phyloP scores from a whole-genome alignment of 2,888 invertebrate species.

The Trachelus troglodyta region DNA sequence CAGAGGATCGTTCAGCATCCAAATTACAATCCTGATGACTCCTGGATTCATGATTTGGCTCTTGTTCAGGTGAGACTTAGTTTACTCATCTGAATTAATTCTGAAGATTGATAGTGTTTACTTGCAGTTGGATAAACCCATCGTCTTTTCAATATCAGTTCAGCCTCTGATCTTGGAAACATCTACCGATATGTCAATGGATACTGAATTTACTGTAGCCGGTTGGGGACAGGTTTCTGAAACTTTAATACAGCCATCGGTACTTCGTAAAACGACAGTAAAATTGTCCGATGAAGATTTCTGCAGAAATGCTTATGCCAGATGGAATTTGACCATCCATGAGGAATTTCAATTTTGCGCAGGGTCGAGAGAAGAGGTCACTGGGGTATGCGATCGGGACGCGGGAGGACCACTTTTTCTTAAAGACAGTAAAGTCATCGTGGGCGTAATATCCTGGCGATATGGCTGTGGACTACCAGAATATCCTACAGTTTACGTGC shows the following conservation, averaged over 20 bases:
- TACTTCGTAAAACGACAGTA: slow-evolving; percentile 7
- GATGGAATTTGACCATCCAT: slow-evolving; percentile 9
- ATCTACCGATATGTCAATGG: background rate
- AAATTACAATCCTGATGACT: slow-evolving; percentile 5
- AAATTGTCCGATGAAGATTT: background rate
- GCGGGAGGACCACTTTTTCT: slow-evolving; percentile 11
- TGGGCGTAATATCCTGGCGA: background rate
- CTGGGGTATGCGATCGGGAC: slow-evolving; percentile 13
- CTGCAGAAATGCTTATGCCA: slow-evolving; percentile 11
- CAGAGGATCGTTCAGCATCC: slow-evolving; percentile 11
- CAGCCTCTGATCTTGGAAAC: background rate
- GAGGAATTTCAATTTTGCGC: slow-evolving; percentile 13
- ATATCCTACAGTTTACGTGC: background rate
- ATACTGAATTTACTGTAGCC: slow-evolving; percentile 1
- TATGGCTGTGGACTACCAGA: background rate
- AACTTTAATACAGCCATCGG: slow-evolving; percentile 14
- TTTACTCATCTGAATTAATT: background rate
- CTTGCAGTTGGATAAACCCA: slow-evolving; percentile 8
- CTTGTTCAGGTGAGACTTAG: slow-evolving; percentile 7
- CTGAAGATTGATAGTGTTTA: background rate
- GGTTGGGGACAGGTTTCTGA: slow-evolving; percentile 18
- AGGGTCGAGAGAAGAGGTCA: background rate
- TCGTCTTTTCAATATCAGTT: slow-evolving; percentile 11
- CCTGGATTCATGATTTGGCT: slow-evolving; percentile 15
- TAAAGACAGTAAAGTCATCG: background rate